Conservation (phyloP, 2,113 vertebrate genomes). For the Gavia stellata region DNA sequence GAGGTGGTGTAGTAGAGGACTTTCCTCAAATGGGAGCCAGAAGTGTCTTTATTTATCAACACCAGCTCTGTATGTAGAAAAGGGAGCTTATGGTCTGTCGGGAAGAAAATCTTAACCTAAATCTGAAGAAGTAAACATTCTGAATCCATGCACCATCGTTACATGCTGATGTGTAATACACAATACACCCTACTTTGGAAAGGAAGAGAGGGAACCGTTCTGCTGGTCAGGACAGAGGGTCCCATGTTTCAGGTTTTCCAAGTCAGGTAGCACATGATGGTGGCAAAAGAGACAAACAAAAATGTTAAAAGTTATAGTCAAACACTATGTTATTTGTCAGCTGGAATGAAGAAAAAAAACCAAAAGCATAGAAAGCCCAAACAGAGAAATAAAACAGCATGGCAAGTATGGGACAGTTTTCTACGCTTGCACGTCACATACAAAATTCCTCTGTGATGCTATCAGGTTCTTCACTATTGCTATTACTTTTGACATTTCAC, state of each 20-base stretch:
- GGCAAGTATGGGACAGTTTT: not conserved
- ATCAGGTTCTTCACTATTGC: not conserved
- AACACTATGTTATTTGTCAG: not conserved
- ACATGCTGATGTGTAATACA: not conserved
- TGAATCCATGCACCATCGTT: not conserved
- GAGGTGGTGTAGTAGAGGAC: not conserved
- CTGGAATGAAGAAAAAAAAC: not conserved
- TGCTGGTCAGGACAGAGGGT: not conserved
- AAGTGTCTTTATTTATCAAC: not conserved
- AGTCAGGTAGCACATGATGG: no score
- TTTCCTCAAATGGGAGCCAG: not conserved
- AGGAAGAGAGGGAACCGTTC: not conserved
- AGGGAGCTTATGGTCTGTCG: not conserved
- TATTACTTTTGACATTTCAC: not conserved
- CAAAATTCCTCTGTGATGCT: not conserved
- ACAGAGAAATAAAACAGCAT: not conserved
- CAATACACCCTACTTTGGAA: not conserved
- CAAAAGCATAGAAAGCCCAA: not conserved
- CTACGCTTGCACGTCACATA: not conserved
- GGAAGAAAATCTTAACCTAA: not conserved
- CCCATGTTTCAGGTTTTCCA: fast-evolving
- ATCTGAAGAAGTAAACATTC: not conserved
- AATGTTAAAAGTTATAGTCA: not conserved
- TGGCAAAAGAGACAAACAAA: not conserved
- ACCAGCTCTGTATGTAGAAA: not conserved